A percentile compares a stretch with the other conserved stretches of the same genome.
Evolutionary conservation across 2,888 invertebrate species (phyloP).

Genomic region (Standfussiana lucernea): DNA sequence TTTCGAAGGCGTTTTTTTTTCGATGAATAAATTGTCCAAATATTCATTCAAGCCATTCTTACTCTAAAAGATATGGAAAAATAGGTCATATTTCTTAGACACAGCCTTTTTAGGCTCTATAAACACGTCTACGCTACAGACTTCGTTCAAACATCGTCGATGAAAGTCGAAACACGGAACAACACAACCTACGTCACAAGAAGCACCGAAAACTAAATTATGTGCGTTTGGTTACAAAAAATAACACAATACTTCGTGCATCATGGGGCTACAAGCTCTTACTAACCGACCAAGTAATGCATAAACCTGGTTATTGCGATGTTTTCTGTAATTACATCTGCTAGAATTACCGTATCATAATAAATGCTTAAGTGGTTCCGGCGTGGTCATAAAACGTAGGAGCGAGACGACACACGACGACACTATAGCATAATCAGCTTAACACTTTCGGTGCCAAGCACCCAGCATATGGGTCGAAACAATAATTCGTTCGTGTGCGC

Average conservation of each 20-base stretch:
- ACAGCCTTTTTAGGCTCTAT: constrained; percentile 12
- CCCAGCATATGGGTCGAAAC: too few species aligned
- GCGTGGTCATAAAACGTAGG: not conserved
- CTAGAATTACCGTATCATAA: not conserved
- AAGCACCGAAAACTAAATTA: constrained; percentile 77
- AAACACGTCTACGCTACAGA: constrained; percentile 57
- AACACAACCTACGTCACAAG: constrained; percentile 81
- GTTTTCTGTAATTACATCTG: not conserved
- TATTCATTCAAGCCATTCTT: not conserved
- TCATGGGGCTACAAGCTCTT: constrained; percentile 62
- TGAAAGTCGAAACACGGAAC: constrained; percentile 66
- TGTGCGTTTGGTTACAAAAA: constrained; percentile 72
- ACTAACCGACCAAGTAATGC: not conserved
- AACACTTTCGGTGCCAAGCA: too few species aligned
- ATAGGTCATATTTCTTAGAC: constrained; percentile 35
- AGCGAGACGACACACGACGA: not conserved
- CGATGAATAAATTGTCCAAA: not conserved
- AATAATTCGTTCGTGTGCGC: too few species aligned
- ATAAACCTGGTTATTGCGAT: not conserved
- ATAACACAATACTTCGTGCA: constrained; percentile 49
- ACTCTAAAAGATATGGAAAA: not conserved
- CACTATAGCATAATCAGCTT: not conserved
- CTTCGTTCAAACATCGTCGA: constrained; percentile 68
- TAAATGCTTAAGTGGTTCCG: not conserved
- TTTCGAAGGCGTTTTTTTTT: not conserved